Evolutionary conservation across 2,888 invertebrate species (phyloP).

Genomic region (Heliconius charithonia): DNA sequence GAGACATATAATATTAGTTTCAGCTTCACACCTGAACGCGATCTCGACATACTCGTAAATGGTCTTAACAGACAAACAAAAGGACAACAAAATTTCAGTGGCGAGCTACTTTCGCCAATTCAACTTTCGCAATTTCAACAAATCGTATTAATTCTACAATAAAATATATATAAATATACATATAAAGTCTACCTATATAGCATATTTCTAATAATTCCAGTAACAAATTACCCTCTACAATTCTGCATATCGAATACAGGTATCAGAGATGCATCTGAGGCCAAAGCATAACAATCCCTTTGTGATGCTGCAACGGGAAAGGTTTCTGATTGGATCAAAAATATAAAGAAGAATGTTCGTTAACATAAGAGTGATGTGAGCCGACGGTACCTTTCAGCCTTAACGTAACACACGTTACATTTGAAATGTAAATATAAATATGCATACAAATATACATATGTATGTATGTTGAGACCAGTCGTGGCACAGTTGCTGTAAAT

Average conservation of each 20-base stretch:
- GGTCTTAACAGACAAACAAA: too few species aligned
- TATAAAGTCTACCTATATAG: background rate
- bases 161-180: too few species aligned
- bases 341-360: constrained; percentile 37
- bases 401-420: constrained; percentile 22
- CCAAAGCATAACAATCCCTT: constrained; percentile 32
- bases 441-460: background rate
- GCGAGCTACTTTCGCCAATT: too few species aligned
- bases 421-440: constrained; percentile 1
- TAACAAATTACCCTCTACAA: constrained; percentile 1
- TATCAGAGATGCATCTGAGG: constrained; percentile 24
- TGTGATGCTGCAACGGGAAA: constrained; percentile 30
- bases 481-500: too few species aligned
- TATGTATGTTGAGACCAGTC: too few species aligned
- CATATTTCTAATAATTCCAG: constrained; percentile 6
- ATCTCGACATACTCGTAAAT: too few species aligned
- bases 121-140: too few species aligned
- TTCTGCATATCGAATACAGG: constrained; percentile 17
- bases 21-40: too few species aligned
- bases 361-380: constrained; percentile 27
- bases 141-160: too few species aligned
- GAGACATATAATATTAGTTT: too few species aligned
- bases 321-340: constrained; percentile 37
- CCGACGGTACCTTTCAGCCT: constrained; percentile 25
- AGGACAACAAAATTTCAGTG: too few species aligned